These are phyloP conservation scores for Plagiodera versicolora DNA, from an alignment of 2,888 invertebrate species.

Conservation along the genomic window DNA sequence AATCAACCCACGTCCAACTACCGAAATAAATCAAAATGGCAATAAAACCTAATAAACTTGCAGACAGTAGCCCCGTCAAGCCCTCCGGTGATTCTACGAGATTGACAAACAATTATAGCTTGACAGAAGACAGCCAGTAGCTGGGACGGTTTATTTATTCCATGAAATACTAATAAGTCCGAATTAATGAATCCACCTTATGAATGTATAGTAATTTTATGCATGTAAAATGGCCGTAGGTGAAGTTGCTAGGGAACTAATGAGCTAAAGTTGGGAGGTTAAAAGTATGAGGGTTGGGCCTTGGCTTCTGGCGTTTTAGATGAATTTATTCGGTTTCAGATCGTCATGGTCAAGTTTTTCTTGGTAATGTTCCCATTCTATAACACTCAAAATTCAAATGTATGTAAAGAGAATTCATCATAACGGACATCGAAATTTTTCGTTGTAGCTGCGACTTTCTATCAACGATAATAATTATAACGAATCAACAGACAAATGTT, in stretches of 20 bases:
- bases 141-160: slow-evolving; percentile 38
- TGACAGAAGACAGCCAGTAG: slow-evolving; percentile 44
- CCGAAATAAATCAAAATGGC: slow-evolving; percentile 30
- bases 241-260: slow-evolving; percentile 36
- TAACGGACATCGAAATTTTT: too few species aligned
- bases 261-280: slow-evolving; percentile 40
- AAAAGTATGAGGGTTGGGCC: slow-evolving; percentile 36
- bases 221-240: slow-evolving; percentile 33
- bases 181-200: slow-evolving; percentile 36
- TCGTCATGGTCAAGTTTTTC: too few species aligned
- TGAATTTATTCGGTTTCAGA: slow-evolving; percentile 30
- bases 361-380: too few species aligned
- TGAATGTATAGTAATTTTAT: slow-evolving; percentile 33
- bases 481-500: too few species aligned
- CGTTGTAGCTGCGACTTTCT: too few species aligned
- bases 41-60: slow-evolving; percentile 27
- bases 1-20: slow-evolving; percentile 24
- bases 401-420: too few species aligned
- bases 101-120: slow-evolving; percentile 47
- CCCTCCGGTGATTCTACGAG: slow-evolving; percentile 35
- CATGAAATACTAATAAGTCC: slow-evolving; percentile 39
- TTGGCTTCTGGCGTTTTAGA: slow-evolving; percentile 26
- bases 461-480: too few species aligned
- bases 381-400: too few species aligned
- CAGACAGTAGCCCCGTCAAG: slow-evolving; percentile 33